Conservation (phyloP, 30 jellyfish, hydroid and myxozoan species). For the Aurelia coerulea region DNA sequence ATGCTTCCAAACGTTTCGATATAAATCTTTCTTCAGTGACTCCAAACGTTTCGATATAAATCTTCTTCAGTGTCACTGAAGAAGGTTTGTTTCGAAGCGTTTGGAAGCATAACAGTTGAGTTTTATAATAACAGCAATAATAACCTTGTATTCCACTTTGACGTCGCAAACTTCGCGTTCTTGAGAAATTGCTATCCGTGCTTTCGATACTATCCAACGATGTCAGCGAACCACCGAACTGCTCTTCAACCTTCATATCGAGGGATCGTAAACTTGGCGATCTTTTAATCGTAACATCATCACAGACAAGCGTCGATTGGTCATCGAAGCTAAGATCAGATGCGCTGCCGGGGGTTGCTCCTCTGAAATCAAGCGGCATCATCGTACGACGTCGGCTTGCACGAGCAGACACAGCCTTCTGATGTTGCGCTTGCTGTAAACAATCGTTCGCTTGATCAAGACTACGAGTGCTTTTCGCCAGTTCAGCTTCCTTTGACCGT, state of each 20-base stretch:
- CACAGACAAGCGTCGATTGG: conserved; percentile 67
- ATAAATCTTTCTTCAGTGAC: no score
- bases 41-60: no score
- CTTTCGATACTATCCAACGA: conserved; percentile 59
- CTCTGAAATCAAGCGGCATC: neutral
- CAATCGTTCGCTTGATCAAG: conserved; percentile 3
- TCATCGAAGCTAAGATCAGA: conserved; percentile 43
- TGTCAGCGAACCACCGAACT: conserved; percentile 58
- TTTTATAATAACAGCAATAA: no score
- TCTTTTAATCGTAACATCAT: conserved; percentile 49
- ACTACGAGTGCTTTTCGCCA: conserved; percentile 41
- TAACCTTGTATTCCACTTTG: conserved; percentile 41
- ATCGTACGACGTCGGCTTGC: conserved; percentile 37
- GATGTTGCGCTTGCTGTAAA: neutral
- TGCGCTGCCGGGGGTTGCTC: neutral
- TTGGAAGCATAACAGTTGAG: no score
- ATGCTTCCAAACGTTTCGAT: no score
- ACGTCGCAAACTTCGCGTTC: conserved; percentile 40
- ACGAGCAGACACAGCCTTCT: neutral
- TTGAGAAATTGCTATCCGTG: conserved; percentile 48
- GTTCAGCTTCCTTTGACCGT: conserved; percentile 40
- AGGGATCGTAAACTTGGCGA: conserved; percentile 63
- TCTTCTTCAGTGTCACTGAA: no score
- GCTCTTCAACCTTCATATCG: conserved; percentile 13
- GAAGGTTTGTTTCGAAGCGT: no score